Percentiles rank a stretch among this genome's conserved stretches.
Evolutionary conservation across 2,888 invertebrate species (phyloP).

Genomic region (Strigamia maritima): DNA sequence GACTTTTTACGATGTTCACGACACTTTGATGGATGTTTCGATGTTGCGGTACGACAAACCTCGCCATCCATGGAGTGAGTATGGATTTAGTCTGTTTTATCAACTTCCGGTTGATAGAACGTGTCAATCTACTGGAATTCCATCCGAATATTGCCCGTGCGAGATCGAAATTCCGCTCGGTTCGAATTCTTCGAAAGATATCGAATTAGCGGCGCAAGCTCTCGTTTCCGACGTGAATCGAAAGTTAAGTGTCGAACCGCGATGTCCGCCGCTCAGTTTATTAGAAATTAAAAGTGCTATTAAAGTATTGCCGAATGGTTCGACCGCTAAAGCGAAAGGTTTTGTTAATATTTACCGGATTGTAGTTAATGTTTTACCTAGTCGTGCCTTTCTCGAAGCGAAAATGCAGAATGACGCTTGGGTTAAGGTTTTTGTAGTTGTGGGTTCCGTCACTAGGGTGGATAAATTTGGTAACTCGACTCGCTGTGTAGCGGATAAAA

Average conservation of each 20-base stretch:
- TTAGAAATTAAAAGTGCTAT: conserved; percentile 64
- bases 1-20: conserved; percentile 78
- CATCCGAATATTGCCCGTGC: conserved; percentile 85
- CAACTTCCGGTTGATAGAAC: conserved; percentile 68
- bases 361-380: neutral
- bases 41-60: conserved; percentile 47
- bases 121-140: conserved; percentile 72
- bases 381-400: neutral
- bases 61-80: conserved; percentile 48
- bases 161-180: conserved; percentile 64
- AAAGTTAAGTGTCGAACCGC: conserved; percentile 57
- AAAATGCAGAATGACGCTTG: neutral
- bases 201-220: conserved; percentile 58
- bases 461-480: neutral
- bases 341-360: neutral
- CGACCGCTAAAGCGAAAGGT: neutral
- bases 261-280: conserved; percentile 64
- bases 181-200: neutral
- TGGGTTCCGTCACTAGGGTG: neutral
- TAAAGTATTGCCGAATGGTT: neutral
- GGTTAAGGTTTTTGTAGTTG: neutral
- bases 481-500: neutral
- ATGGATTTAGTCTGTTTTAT: conserved; percentile 71
- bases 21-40: conserved; percentile 69
- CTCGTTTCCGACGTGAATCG: conserved; percentile 67